Conservation (phyloP, 2,797 vertebrate species). For the Gadopsis marmoratus region DNA sequence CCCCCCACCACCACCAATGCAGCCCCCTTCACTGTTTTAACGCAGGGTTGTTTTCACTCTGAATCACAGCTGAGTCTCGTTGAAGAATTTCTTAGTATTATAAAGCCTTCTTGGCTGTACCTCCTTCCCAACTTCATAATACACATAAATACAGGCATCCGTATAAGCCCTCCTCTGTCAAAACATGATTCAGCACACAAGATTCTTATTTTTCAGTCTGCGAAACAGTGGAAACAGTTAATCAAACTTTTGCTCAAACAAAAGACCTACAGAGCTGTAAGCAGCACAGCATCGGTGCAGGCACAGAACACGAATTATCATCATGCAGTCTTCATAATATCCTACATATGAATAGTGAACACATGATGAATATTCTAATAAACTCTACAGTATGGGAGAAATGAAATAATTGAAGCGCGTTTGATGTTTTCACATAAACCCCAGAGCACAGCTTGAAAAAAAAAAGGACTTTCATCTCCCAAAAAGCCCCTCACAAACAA, state of each 20-base stretch:
- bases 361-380: conserved; percentile 74
- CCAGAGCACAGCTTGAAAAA: conserved; percentile 51
- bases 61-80: background rate
- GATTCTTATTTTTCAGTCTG: background rate
- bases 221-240: conserved; percentile 9
- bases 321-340: conserved; percentile 47
- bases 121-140: background rate
- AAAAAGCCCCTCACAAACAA: conserved; percentile 70
- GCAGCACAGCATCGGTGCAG: conserved; percentile 12
- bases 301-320: conserved; percentile 32
- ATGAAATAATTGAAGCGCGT: conserved; percentile 72
- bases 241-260: conserved; percentile 43
- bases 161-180: background rate
- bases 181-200: background rate
- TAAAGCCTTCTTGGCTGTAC: background rate
- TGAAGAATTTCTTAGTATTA: background rate
- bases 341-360: conserved; percentile 53
- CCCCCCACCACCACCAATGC: background rate
- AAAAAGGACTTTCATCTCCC: conserved; percentile 68
- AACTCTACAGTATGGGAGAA: conserved; percentile 55
- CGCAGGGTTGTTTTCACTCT: background rate
- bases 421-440: conserved; percentile 77
- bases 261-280: conserved; percentile 29
- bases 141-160: background rate
- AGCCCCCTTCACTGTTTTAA: background rate